Conservation (phyloP, 2,888 invertebrate genomes). For the Ypsolopha scabrella region DNA sequence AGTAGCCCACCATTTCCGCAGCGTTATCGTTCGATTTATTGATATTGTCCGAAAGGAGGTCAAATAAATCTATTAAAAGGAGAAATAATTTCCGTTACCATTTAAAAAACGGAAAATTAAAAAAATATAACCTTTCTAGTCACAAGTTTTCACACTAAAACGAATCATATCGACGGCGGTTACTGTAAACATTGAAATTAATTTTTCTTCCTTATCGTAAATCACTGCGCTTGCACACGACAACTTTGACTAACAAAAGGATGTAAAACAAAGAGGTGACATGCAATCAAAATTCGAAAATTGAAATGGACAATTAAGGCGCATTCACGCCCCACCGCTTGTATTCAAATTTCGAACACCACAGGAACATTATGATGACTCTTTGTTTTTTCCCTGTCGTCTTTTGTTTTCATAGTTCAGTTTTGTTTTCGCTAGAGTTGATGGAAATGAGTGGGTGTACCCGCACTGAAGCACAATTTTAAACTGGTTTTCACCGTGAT, state of each 20-base stretch:
- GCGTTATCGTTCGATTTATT: neutral
- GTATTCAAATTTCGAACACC: conserved; percentile 53
- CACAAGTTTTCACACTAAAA: neutral
- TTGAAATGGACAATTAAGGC: conserved; percentile 44
- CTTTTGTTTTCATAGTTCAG: conserved; percentile 13
- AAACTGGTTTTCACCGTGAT: too few species aligned
- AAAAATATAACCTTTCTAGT: too few species aligned
- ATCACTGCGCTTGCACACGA: conserved; percentile 5
- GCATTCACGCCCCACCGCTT: conserved; percentile 51
- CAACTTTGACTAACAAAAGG: conserved; percentile 27
- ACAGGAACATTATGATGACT: conserved; percentile 23
- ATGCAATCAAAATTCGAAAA: conserved; percentile 53
- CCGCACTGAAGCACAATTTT: too few species aligned
- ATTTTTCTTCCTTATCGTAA: conserved; percentile 12
- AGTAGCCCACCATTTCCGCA: conserved; percentile 11
- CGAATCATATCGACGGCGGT: neutral
- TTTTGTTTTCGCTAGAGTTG: conserved; percentile 11
- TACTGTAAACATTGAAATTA: conserved; percentile 8
- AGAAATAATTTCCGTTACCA: too few species aligned
- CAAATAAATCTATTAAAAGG: too few species aligned
- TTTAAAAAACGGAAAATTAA: too few species aligned
- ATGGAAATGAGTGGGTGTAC: too few species aligned
- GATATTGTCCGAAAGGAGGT: neutral
- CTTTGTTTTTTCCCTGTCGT: conserved; percentile 18
- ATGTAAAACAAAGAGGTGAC: conserved; percentile 45